phyloP scores from a whole-genome alignment of 2,113 vertebrate species.

The Gymnogyps californianus region DNA sequence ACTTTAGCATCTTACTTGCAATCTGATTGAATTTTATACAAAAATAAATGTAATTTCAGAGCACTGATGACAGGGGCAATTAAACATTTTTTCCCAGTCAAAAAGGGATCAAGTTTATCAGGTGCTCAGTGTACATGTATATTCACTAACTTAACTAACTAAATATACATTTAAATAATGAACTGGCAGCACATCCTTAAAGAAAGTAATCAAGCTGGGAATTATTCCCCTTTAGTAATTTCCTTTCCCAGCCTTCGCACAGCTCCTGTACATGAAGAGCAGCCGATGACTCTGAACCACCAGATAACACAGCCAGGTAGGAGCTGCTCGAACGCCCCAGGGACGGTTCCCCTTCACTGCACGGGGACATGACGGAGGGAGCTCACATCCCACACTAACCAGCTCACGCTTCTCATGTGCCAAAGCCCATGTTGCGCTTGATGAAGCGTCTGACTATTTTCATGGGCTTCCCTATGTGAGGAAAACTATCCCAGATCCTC shows the following conservation, averaged over 20 bases:
- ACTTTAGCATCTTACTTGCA: not conserved
- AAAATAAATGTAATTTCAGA: not conserved
- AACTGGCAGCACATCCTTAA: not conserved
- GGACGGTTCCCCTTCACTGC: not conserved
- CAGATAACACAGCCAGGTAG: not conserved
- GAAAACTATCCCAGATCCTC: not conserved
- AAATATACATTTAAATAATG: not conserved
- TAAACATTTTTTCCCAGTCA: not conserved
- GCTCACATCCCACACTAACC: not conserved
- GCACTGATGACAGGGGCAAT: not conserved
- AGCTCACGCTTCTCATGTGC: not conserved
- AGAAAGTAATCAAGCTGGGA: not conserved
- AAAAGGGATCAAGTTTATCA: not conserved
- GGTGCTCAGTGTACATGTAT: not conserved
- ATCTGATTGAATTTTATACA: not conserved
- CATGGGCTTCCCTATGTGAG: not conserved
- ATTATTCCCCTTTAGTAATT: not conserved
- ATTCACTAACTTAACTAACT: not conserved
- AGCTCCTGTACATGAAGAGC: not conserved
- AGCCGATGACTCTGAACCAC: not conserved
- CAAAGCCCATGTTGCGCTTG: not conserved
- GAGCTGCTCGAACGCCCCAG: not conserved
- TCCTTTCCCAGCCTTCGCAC: not conserved
- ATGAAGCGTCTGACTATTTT: rapidly evolving
- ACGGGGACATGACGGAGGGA: rapidly evolving